Evolutionary conservation across 2,113 vertebrate genomes (phyloP), one percentile per base, ranked within the genome.

Genomic region (Fulica atra): DNA sequence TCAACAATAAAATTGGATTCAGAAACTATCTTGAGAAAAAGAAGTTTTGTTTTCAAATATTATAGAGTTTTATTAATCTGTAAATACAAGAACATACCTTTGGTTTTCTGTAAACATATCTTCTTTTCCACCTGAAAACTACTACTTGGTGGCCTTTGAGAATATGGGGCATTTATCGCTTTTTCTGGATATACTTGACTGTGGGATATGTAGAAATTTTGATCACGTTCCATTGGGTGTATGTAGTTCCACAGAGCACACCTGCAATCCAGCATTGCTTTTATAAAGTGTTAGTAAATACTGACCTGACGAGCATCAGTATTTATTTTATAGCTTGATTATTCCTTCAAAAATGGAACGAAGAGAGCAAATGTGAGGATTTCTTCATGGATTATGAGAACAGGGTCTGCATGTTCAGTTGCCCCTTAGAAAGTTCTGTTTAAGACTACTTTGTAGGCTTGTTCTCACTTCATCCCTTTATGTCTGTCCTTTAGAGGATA

Each of bases 371-470:
- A 73, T 31, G 42, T 31, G 12, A 78, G 26, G 59, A 42, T 64
- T 71, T 81, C 21, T 77, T 73, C 10, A 10, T 54, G n/a, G n/a
- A 9, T 10, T 88, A 12, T 64, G n/a, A 54, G 42, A 77, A 81
- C 6, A 77, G 9, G 5, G 29, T 26, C 6, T 66, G 8, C 35
- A 29, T 71, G n/a, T 53, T 63, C 19, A 72, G 59, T 26, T 53
- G 40, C 0, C 2, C 20, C 1, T 0, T 4, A 68, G 11, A 28
- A 5, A 28, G 10, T 36, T 6, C 24, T 82, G 9, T 50, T 73
- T 54, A 50, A 56, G 36, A 72, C 6, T 3, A n/a, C 6, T 71
- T 31, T 3, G 1, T n/a, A 65, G 12, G 19, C 9, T 93, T 88
- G 5, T 18, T 81, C 26, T 86, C 5, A 13, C 11, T 80, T 71